Base-by-base conservation (phyloP, 2,113 vertebrate genomes). In the Paramisgurnus dabryanus region DNA sequence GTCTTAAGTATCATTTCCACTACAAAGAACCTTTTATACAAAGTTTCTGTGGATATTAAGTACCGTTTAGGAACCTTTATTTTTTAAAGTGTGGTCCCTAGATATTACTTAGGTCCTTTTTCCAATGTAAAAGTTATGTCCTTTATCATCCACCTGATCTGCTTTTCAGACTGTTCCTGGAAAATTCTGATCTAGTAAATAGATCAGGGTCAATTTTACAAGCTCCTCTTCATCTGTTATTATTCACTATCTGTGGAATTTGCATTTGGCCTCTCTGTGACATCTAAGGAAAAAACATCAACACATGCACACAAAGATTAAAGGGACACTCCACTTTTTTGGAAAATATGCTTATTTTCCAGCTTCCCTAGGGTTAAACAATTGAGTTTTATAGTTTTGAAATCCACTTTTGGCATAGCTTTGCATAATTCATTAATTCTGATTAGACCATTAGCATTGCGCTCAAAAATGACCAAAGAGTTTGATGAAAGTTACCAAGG, bases 221-320 rank as follows among this genome's bases (percentile, higher is more conserved):
- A 73, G 55, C 40, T 13, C 53, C 3, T 13, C 40, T 12, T 43
- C 12, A 22, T 4, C 12, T 61, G 10, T 75, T 13, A 15, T 34
- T 27, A 34, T 60, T 68, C 13, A 45, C 40, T 34, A 78, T 67
- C 45, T 67, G 41, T 41, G 50, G 43, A 57, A 78, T 78, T 60
- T 69, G 57, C 6, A 61, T 79, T 70, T 70, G 78, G 15, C 27
- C 34, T 71, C 17, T 61, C 15, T 27, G 40, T 70, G 40, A 79
- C 43, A 61, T 22, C 15, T 11, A 43, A 55, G 12, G 27, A n/a
- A 39, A 63, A 49, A 78, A 12, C 7, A 34, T 15, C 8, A 22
- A 13, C 34, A 34, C 68, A 55, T 40, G 47, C 40, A 60, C 57
- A 17, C 12, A 15, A 6, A 2, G 12, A 65, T 53, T 53, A 22